phyloP scores from a whole-genome alignment of 2,113 vertebrate genomes.

The Trematocara marginatum region DNA sequence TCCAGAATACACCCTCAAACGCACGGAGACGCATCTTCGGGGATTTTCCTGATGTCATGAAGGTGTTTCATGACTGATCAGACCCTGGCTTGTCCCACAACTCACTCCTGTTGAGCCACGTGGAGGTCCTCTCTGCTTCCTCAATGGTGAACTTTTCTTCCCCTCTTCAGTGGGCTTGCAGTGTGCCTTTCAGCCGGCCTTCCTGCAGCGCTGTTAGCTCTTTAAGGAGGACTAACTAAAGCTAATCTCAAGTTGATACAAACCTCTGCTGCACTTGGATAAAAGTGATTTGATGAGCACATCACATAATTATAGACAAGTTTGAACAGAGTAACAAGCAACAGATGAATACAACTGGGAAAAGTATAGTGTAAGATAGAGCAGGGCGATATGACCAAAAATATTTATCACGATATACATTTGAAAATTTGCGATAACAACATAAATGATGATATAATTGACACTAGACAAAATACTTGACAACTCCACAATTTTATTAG shows the following conservation, averaged over 20 bases:
- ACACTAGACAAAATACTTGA: too few relatives aligned
- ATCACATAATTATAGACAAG: not conserved
- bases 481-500: too few relatives aligned
- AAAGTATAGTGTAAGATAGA: not conserved
- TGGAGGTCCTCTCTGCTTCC: not conserved
- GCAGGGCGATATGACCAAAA: too few relatives aligned
- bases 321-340: not conserved
- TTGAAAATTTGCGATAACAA: too few relatives aligned
- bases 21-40: accelerated
- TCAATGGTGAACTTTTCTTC: not conserved
- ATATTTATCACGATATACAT: too few relatives aligned
- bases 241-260: not conserved
- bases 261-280: not conserved
- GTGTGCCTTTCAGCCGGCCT: not conserved
- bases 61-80: not conserved
- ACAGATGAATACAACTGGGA: not conserved
- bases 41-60: accelerated
- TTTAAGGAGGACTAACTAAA: not conserved
- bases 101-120: not conserved
- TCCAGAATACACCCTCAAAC: not conserved
- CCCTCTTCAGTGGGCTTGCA: not conserved
- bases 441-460: too few relatives aligned
- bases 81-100: not conserved
- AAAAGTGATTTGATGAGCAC: not conserved
- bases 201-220: not conserved